Percentiles rank a stretch among this genome's conserved stretches.
phyloP scores from a whole-genome alignment of 2,797 vertebrate species.

The Mallotus villosus region DNA sequence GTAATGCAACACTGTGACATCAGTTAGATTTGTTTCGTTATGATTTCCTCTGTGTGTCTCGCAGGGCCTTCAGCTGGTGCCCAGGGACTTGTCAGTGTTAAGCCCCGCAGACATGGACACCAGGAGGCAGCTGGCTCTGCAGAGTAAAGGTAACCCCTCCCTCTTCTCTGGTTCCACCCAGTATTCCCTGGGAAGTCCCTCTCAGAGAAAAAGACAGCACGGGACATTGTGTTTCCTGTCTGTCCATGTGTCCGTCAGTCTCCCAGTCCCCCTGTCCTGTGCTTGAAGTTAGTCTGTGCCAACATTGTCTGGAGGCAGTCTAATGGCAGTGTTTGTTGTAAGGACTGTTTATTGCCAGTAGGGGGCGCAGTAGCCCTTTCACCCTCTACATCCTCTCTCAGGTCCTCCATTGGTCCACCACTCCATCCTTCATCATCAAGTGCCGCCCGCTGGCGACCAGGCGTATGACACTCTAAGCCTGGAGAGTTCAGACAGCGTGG shows the following conservation, averaged over 20 bases:
- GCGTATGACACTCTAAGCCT: constrained; percentile 95
- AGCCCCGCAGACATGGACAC: constrained; percentile 79
- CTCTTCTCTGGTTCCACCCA: not conserved
- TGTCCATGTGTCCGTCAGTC: not conserved
- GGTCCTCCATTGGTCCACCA: constrained; percentile 81
- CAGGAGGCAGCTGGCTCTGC: constrained; percentile 82
- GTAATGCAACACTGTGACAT: not conserved
- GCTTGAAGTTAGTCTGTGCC: not conserved
- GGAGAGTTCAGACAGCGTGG: constrained; percentile 97
- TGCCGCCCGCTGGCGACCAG: constrained; percentile 69
- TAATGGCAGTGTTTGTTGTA: constrained; percentile 68
- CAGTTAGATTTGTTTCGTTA: not conserved
- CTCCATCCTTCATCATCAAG: constrained; percentile 90
- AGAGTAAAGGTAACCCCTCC: constrained; percentile 83
- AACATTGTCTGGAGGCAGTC: constrained; percentile 78
- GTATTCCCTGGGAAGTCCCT: not conserved
- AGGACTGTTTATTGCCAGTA: constrained; percentile 77
- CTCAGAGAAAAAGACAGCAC: not conserved
- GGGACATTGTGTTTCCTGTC: not conserved
- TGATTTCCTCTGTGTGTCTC: constrained; percentile 30
- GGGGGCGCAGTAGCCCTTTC: constrained; percentile 79
- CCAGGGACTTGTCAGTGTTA: constrained; percentile 73
- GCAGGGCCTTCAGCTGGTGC: constrained; percentile 81
- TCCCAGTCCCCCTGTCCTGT: not conserved
- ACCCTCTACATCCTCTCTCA: constrained; percentile 36